Conservation (phyloP, 2,888 invertebrate species). For the Hydroisotoma schaefferi region DNA sequence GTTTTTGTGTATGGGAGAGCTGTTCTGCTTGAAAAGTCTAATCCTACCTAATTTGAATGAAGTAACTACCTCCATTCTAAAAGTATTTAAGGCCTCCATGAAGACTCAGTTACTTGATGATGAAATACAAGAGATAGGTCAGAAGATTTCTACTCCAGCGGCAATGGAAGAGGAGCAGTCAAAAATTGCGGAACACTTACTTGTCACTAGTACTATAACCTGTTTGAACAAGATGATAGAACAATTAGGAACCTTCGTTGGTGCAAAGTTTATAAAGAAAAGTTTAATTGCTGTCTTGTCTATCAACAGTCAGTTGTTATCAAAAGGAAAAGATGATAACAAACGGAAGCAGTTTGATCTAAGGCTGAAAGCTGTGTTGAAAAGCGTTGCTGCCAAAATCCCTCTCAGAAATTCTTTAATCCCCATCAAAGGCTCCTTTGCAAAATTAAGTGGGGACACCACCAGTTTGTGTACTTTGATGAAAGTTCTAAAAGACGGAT, state of each 20-base stretch:
- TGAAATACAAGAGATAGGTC: conserved; percentile 7
- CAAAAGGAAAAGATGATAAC: conserved; percentile 31
- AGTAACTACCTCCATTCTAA: conserved; percentile 37
- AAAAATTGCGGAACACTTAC: conserved; percentile 33
- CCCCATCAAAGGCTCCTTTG: conserved; percentile 40
- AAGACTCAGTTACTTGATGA: background rate
- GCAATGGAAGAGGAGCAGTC: conserved; percentile 20
- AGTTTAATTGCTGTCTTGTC: conserved; percentile 32
- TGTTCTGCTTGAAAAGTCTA: conserved; percentile 49
- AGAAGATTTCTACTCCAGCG: background rate
- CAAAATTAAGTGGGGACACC: conserved; percentile 18
- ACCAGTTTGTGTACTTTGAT: conserved; percentile 66
- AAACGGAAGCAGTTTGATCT: conserved; percentile 43
- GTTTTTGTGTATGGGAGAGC: conserved; percentile 52
- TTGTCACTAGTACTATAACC: conserved; percentile 44
- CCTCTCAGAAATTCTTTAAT: conserved; percentile 42
- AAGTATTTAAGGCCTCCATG: conserved; percentile 38
- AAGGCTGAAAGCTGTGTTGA: conserved; percentile 38
- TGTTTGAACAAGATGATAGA: conserved; percentile 45
- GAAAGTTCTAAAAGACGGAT: conserved; percentile 70
- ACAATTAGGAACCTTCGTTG: conserved; percentile 44
- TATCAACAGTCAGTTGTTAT: conserved; percentile 33
- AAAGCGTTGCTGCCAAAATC: conserved; percentile 42
- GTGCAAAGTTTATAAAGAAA: conserved; percentile 43
- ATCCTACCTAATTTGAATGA: conserved; percentile 40